Percentiles rank a stretch among this genome's conserved stretches.
Conservation (phyloP, 1,140 invertebrate genomes). For the Papilio polyxenes region DNA sequence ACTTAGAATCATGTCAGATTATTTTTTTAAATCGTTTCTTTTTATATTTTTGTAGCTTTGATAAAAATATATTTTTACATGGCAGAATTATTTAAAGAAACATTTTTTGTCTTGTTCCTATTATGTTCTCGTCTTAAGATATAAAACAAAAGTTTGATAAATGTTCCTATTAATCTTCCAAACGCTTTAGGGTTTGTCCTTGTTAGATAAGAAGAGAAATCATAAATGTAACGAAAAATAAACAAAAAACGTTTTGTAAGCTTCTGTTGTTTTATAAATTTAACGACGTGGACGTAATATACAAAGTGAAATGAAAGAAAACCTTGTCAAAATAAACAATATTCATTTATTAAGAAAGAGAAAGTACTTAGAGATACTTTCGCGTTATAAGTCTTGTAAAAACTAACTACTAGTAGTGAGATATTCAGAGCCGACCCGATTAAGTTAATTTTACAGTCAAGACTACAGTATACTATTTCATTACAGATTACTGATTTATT, state of each 20-base stretch:
- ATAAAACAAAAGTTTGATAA: constrained; percentile 63
- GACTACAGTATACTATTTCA: not conserved
- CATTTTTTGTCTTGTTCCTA: not conserved
- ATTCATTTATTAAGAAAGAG: not conserved
- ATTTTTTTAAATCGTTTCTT: not conserved
- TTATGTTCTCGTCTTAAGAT: constrained; percentile 13
- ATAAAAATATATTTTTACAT: not conserved
- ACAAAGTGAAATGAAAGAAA: constrained; percentile 16
- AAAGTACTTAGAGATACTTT: not conserved
- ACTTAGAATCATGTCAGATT: not conserved
- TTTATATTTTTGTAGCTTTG: not conserved
- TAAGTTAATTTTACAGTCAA: too few relatives aligned
- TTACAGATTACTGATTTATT: not conserved
- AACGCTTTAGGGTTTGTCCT: constrained; percentile 47
- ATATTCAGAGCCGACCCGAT: too few relatives aligned
- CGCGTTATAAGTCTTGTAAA: not conserved
- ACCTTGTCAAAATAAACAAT: not conserved
- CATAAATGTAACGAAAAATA: constrained; percentile 50
- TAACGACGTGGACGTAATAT: constrained; percentile 14
- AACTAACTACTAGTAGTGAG: too few relatives aligned
- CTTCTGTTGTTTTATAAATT: constrained; percentile 19
- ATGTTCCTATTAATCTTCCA: constrained; percentile 66
- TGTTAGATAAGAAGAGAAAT: constrained; percentile 50
- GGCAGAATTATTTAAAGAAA: constrained; percentile 2
- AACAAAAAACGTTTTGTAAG: constrained; percentile 22